Percentiles rank a stretch among this genome's conserved stretches.
Evolutionary conservation across 1,140 invertebrate genomes (phyloP).

Genomic region (Holcopasites calliopsidis): DNA sequence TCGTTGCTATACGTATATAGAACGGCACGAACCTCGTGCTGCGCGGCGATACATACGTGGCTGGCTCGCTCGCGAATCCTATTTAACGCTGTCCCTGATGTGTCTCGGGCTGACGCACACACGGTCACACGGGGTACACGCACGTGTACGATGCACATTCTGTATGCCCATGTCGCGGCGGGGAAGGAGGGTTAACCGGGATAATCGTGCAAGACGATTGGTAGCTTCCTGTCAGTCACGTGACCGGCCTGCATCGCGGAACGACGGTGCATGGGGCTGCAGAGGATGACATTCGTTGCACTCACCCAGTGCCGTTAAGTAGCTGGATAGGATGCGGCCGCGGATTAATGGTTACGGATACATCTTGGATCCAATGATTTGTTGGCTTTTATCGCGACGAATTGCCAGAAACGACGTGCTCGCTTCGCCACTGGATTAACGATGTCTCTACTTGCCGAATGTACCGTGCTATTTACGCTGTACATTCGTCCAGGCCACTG

Average conservation of each 20-base stretch:
- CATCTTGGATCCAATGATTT: constrained; percentile 27
- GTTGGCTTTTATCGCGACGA: constrained; percentile 40
- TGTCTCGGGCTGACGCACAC: constrained; percentile 55
- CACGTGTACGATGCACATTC: constrained; percentile 37
- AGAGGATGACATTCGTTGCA: constrained; percentile 72
- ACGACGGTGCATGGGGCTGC: constrained; percentile 55
- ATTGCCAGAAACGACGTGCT: background rate
- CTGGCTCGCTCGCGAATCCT: constrained; percentile 65
- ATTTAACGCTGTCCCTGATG: constrained; percentile 78
- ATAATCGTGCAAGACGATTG: constrained; percentile 80
- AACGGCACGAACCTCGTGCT: background rate
- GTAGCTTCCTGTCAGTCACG: constrained; percentile 79
- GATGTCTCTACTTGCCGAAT: constrained; percentile 28
- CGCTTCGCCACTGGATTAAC: constrained; percentile 14
- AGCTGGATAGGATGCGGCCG: constrained; percentile 46
- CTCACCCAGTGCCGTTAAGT: constrained; percentile 59
- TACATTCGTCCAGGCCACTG: constrained; percentile 30
- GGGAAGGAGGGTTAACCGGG: constrained; percentile 64
- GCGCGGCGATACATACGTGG: constrained; percentile 24
- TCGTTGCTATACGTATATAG: no score
- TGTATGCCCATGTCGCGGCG: constrained; percentile 21
- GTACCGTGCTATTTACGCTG: constrained; percentile 45
- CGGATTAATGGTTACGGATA: constrained; percentile 46
- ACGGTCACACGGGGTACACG: constrained; percentile 39
- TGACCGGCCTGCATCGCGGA: constrained; percentile 71